Conservation (phyloP, 2,113 vertebrate genomes). For the Cinclus mexicanus region DNA sequence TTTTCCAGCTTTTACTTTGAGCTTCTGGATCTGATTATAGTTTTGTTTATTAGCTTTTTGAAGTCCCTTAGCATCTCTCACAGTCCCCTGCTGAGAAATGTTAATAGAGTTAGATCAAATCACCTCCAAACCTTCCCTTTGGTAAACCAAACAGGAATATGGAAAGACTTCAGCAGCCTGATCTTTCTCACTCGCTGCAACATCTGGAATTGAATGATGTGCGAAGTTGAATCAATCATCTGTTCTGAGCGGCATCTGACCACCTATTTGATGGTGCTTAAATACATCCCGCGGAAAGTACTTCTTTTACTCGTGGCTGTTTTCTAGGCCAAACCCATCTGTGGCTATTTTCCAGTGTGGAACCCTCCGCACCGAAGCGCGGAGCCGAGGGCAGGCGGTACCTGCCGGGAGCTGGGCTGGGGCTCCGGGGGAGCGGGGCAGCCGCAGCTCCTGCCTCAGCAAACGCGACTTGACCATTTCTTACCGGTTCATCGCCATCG, state of each 20-base stretch:
- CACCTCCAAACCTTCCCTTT: neutral
- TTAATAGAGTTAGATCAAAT: constrained; percentile 22
- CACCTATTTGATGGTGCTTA: constrained; percentile 2
- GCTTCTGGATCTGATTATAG: constrained; percentile 24
- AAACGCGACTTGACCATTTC: fast-evolving
- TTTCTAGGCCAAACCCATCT: neutral
- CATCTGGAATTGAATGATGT: neutral
- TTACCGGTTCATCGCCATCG: fast-evolving
- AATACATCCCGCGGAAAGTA: neutral
- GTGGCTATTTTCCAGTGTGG: neutral
- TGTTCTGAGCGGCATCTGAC: neutral
- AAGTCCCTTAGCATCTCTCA: neutral
- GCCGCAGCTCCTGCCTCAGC: neutral
- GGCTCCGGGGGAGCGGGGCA: neutral
- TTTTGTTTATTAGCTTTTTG: constrained; percentile 20
- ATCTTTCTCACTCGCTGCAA: neutral
- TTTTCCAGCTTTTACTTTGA: constrained; percentile 12
- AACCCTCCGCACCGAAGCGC: neutral
- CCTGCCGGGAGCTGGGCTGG: neutral
- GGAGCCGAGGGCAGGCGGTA: neutral
- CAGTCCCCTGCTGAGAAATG: neutral
- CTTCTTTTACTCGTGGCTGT: neutral
- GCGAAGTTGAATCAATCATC: neutral
- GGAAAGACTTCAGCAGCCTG: neutral
- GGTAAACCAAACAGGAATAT: neutral